Evolutionary conservation across 1,140 invertebrate species (phyloP).

Genomic region (Drosophila ogumai): DNA sequence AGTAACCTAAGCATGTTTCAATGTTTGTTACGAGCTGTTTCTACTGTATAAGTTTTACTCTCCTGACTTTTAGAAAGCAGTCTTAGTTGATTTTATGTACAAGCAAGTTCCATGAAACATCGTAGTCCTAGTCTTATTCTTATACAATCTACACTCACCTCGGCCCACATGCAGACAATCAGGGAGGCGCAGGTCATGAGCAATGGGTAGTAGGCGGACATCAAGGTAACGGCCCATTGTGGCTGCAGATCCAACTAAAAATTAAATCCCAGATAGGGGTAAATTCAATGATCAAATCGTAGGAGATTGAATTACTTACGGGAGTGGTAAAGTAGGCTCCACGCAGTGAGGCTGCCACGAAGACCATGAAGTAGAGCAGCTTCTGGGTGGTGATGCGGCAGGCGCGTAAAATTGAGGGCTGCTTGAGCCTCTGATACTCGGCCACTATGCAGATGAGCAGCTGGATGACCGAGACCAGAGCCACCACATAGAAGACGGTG

Average conservation of each 20-base stretch:
- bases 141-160: constrained; percentile 87
- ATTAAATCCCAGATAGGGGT: constrained; percentile 17
- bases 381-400: constrained; percentile 96
- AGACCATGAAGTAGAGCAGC: constrained; percentile 95
- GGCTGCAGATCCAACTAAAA: constrained; percentile 91
- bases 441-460: constrained; percentile 92
- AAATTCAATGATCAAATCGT: background rate
- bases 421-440: constrained; percentile 93
- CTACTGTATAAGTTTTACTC: background rate
- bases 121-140: background rate
- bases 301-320: constrained; percentile 87
- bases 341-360: constrained; percentile 92
- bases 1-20: too few relatives aligned
- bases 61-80: background rate
- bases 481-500: constrained; percentile 92
- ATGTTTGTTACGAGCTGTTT: too few relatives aligned
- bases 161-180: constrained; percentile 97
- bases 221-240: constrained; percentile 92
- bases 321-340: constrained; percentile 96
- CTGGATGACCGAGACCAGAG: constrained; percentile 94
- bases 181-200: constrained; percentile 95
- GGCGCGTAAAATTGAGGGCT: constrained; percentile 91
- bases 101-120: background rate
- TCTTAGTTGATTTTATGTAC: background rate
- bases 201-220: constrained; percentile 96